These are phyloP conservation scores for Notechis scutatus DNA, from an alignment of 2,113 vertebrate genomes.

Conservation along the genomic window DNA sequence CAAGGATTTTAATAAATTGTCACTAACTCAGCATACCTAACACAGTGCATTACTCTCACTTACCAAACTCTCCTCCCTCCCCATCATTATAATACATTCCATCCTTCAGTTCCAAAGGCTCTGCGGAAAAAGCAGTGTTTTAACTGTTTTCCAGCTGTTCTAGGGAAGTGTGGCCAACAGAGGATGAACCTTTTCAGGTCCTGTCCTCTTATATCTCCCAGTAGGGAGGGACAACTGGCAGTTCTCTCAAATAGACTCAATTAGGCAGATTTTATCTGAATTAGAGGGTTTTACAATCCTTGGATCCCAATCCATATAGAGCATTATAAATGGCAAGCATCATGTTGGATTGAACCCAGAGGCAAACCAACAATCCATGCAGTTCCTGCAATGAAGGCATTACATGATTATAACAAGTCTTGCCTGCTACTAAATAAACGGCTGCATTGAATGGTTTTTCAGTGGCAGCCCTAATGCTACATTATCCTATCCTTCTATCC, in stretches of 20 bases:
- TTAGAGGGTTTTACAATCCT: background rate
- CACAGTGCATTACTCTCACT: background rate
- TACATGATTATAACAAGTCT: background rate
- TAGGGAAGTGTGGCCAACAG: background rate
- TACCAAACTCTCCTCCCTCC: background rate
- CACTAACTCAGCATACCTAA: background rate
- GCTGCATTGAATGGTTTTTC: background rate
- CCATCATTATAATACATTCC: background rate
- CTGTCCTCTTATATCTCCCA: background rate
- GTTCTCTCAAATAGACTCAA: background rate
- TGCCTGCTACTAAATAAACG: background rate
- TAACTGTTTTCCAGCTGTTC: background rate
- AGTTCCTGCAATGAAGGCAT: background rate
- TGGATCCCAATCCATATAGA: background rate
- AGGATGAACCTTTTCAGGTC: background rate
- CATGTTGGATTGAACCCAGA: background rate
- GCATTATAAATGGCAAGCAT: background rate
- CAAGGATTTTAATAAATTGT: background rate
- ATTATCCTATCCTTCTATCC: background rate
- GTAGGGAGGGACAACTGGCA: background rate
- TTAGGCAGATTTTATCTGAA: background rate
- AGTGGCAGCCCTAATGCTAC: background rate
- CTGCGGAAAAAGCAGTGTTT: background rate
- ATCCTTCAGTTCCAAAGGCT: background rate
- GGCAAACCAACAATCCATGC: background rate